Conservation (phyloP, 2,113 vertebrate species). For the Pardalotus punctatus region DNA sequence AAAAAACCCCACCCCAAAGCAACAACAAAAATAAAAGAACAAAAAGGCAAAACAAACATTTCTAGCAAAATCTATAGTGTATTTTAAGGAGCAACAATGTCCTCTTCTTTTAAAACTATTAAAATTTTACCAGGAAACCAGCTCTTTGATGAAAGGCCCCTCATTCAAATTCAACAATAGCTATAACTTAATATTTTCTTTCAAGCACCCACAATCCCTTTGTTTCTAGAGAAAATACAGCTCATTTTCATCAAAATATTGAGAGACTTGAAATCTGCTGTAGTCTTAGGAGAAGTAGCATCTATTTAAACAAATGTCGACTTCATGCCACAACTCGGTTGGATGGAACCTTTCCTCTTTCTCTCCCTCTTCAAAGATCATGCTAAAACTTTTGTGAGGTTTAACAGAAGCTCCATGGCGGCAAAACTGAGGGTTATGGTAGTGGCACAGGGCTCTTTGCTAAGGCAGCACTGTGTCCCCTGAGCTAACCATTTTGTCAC, state of each 20-base stretch:
- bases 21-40: no score
- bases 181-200: background rate
- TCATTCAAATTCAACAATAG: background rate
- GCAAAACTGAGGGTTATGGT: background rate
- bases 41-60: background rate
- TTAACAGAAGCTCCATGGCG: background rate
- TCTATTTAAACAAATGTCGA: background rate
- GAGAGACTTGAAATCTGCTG: background rate
- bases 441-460: background rate
- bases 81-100: background rate
- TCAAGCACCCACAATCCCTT: background rate
- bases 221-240: background rate
- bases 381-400: background rate
- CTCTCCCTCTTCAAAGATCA: accelerated
- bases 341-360: background rate
- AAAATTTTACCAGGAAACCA: background rate
- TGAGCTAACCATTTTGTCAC: background rate
- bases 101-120: background rate
- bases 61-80: background rate
- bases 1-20: background rate
- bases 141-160: background rate
- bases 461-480: no score
- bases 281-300: background rate
- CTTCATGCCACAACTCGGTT: background rate
- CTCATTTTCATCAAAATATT: background rate